phyloP scores from a whole-genome alignment of 2,113 vertebrate genomes.

The Cygnus buccinator region DNA sequence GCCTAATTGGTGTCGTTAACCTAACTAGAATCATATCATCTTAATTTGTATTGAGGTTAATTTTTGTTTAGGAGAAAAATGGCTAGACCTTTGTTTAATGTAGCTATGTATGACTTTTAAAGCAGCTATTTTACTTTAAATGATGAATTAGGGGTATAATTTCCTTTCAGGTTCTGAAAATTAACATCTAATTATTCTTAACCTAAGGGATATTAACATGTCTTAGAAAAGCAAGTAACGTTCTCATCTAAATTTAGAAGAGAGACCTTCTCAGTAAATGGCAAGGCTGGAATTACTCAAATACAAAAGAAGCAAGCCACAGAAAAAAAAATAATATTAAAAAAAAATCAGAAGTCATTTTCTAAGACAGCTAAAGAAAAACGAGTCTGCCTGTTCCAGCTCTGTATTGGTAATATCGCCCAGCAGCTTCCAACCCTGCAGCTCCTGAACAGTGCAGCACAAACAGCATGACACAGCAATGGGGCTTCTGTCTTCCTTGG shows the following conservation, averaged over 20 bases:
- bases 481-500: neutral
- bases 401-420: neutral
- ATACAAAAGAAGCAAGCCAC: neutral
- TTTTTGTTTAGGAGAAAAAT: constrained; percentile 8
- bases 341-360: neutral
- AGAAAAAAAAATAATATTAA: neutral
- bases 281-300: neutral
- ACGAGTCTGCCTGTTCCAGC: neutral
- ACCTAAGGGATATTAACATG: constrained; percentile 1
- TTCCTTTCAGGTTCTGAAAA: constrained; percentile 41
- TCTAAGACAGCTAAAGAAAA: neutral
- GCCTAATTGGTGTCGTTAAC: constrained; percentile 7
- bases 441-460: neutral
- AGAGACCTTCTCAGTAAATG: neutral
- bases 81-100: neutral
- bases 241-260: neutral
- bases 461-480: neutral
- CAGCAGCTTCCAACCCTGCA: neutral
- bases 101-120: neutral
- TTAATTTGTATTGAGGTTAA: neutral
- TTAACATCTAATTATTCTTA: constrained; percentile 43
- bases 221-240: neutral
- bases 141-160: constrained; percentile 9
- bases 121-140: neutral
- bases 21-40: neutral